phyloP scores from a whole-genome alignment of 2,888 invertebrate species.

The Lasioglossum villosulum region DNA sequence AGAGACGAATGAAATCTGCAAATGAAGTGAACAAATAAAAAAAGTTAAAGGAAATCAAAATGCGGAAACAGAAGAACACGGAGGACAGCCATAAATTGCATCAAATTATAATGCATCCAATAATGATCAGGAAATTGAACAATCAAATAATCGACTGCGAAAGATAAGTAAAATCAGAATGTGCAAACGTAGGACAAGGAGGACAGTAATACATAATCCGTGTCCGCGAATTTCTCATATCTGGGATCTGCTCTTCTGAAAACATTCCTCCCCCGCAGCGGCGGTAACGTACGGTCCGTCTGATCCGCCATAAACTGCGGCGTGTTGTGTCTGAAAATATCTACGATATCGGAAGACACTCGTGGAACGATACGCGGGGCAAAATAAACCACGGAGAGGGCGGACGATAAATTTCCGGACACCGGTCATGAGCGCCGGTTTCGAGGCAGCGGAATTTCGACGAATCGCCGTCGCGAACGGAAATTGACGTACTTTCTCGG shows the following conservation, averaged over 20 bases:
- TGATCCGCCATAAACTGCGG: background rate
- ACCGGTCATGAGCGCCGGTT: slow-evolving; percentile 15
- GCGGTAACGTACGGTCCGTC: background rate
- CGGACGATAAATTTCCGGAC: slow-evolving; percentile 48
- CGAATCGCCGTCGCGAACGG: slow-evolving; percentile 52
- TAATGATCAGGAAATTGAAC: background rate
- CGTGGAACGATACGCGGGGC: background rate
- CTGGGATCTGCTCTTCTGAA: background rate
- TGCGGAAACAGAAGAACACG: too few species aligned
- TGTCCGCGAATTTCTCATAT: background rate
- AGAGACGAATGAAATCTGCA: too few species aligned
- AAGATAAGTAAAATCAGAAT: background rate
- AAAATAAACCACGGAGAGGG: slow-evolving; percentile 24
- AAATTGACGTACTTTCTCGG: slow-evolving; percentile 69
- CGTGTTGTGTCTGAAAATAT: slow-evolving; percentile 46
- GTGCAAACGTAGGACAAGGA: background rate
- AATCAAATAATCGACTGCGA: background rate
- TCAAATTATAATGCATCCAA: background rate
- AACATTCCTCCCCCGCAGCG: too few species aligned
- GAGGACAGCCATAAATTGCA: background rate
- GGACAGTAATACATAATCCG: background rate
- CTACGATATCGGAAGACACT: slow-evolving; percentile 18
- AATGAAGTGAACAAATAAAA: too few species aligned
- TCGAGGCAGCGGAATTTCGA: slow-evolving; percentile 46
- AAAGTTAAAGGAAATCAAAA: too few species aligned